Evolutionary conservation across 1,140 invertebrate genomes (phyloP).

Genomic region (Drosophila nigromelanica): DNA sequence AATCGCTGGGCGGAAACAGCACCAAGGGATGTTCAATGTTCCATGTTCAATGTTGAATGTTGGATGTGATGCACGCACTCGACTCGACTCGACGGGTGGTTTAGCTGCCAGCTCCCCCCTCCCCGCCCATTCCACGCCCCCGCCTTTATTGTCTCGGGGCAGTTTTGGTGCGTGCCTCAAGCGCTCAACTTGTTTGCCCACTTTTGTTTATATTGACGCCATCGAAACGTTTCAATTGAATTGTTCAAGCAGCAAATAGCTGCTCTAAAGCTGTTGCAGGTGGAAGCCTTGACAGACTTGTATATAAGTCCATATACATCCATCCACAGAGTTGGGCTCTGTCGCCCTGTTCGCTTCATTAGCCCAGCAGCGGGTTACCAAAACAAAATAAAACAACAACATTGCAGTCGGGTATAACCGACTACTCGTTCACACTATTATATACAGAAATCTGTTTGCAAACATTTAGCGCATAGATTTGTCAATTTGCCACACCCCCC

Average conservation of each 20-base stretch:
- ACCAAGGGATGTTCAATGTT: slow-evolving; percentile 60
- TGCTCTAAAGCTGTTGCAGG: not conserved
- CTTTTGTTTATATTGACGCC: slow-evolving; percentile 72
- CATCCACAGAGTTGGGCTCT: slow-evolving; percentile 4
- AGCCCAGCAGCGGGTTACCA: slow-evolving; percentile 24
- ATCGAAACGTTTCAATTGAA: slow-evolving; percentile 58
- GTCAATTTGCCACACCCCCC: too few relatives aligned
- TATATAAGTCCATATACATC: not conserved
- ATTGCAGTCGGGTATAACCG: too few relatives aligned
- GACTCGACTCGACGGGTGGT: slow-evolving; percentile 15
- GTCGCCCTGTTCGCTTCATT: slow-evolving; percentile 1
- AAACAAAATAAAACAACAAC: not conserved
- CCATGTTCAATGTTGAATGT: slow-evolving; percentile 29
- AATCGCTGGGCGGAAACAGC: slow-evolving; percentile 70
- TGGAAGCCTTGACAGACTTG: slow-evolving; percentile 6
- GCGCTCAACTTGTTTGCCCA: slow-evolving; percentile 37
- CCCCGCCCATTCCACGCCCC: not conserved
- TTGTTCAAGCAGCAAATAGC: slow-evolving; percentile 4
- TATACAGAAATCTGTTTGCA: too few relatives aligned
- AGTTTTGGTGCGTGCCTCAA: slow-evolving; percentile 45
- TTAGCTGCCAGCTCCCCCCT: slow-evolving; percentile 30
- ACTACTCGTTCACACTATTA: too few relatives aligned
- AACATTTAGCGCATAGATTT: too few relatives aligned
- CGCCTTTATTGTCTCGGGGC: slow-evolving; percentile 14
- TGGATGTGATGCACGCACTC: slow-evolving; percentile 52